Base-by-base conservation (phyloP, 2,797 vertebrate genomes). In the Manis javanica region DNA sequence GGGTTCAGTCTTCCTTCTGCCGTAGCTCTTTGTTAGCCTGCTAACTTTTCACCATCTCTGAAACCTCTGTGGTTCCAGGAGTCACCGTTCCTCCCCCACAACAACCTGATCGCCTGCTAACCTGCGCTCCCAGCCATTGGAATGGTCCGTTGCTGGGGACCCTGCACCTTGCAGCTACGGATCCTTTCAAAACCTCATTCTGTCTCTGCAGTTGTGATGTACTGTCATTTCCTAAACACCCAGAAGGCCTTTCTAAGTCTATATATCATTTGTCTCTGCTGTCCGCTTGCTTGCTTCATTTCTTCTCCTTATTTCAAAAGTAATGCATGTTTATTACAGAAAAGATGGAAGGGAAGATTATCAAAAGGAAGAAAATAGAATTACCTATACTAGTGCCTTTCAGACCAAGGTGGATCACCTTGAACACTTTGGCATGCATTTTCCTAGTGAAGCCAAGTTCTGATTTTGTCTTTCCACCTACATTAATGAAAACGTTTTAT, bases 291-390 rank as follows among this genome's bases (percentile, higher is more conserved):
- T 89, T 83, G 37, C 13, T 88, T 75, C 13, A 21, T 83, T 78
- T 92, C 7, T 69, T 88, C 77, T 63, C 7, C 7, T 72, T 46
- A 66, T 95, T 95, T 82, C 63, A 91, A 89, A 64, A 85, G 11
- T 16, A 68, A 90, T 3, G 11, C 4, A 61, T 34, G 26, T n/a
- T 29, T n/a, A 90, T 87, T 68, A 55, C 11, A 71, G 26, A 89
- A 92, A 82, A 83, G 31, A 29, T n/a, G 63, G n/a, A 46, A 75
- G 59, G 13, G 69, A 4, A 82, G 10, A 12, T 61, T 68, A 63
- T 72, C 0, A 55, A 85, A 88, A 91, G 13, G 3, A 61, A 68
- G 14, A 92, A 90, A 57, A 51, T 16, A 34, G 85, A 77, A 61
- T 82, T 37, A 64, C 15, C 16, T 39, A 13, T 75, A 26, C 11